Base-by-base conservation (phyloP, 1,140 invertebrate species). In the Aphidius ervi region DNA sequence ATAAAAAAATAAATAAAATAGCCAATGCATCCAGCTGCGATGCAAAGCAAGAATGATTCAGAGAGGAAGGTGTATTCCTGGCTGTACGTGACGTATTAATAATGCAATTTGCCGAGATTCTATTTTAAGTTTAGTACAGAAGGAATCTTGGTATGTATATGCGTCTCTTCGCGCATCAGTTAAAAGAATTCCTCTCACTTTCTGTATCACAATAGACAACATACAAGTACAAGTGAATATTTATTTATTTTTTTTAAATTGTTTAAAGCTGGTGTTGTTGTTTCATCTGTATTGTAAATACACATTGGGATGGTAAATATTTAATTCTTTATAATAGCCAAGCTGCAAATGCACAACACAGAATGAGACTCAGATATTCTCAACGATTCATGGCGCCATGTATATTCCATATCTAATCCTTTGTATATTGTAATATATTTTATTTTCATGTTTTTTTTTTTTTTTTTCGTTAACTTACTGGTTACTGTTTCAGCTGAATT, bases 311-410 rank as follows among this genome's bases (percentile, higher is more conserved):
- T 10, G 39, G 53, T 55, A 4, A 43, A 43, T 5, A 43, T 41
- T 57, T 57, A 37, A 7, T 53, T 53, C 41, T 58, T 58, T 62
- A 50, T 58, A 58, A 47, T 6, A 48, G 43, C 46, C 16, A 37
- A 52, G 47, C 47, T 48, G 41, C 43, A 49, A 50, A 57, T 54
- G 58, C 52, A 55, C 60, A 50, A 47, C 56, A 62, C 58, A 71
- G 72, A 74, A 72, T 73, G 70, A 73, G 70, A 71, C 71, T 16
- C 65, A 66, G 63, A 71, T 70, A 74, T 72, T 73, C 67, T 54
- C 63, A 67, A 62, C 65, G 69, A 72, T 65, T 65, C 59, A 65
- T 67, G 72, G 72, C 72, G 71, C 72, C 72, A 68, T 63, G 66
- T 69, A 72, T 74, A 69, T 69, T 68, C 46, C 56, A 64, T 67